A percentile compares a stretch with the other conserved stretches of the same genome.
These are phyloP conservation scores for Ormyrus rosae DNA, from an alignment of 2,888 invertebrate species.

Conservation along the genomic window DNA sequence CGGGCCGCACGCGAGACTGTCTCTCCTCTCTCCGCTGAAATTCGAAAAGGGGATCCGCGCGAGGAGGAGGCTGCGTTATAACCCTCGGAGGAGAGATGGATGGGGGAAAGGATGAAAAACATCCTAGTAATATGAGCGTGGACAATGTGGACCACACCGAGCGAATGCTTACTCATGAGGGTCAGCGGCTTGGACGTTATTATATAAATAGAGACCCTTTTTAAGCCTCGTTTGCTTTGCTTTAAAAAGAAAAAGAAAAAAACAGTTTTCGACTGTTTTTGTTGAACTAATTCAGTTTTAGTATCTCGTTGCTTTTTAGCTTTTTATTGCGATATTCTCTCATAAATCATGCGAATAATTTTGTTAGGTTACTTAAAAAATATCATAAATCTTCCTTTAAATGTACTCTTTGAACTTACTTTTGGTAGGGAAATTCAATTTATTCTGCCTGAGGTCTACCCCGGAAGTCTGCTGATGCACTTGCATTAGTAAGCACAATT, in stretches of 20 bases:
- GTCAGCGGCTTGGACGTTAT: not conserved
- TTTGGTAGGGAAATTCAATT: constrained; percentile 6
- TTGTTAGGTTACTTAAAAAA: too few relatives aligned
- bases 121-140: constrained; percentile 71
- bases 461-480: constrained; percentile 26
- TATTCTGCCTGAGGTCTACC: not conserved
- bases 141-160: constrained; percentile 72
- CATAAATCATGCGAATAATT: too few relatives aligned
- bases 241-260: too few relatives aligned
- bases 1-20: not conserved
- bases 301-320: too few relatives aligned
- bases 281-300: too few relatives aligned
- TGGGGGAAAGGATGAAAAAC: not conserved
- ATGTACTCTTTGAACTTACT: constrained; percentile 6
- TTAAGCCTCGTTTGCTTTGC: too few relatives aligned
- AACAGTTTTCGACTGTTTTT: too few relatives aligned
- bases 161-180: constrained; percentile 53
- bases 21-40: too few relatives aligned
- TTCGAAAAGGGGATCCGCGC: too few relatives aligned
- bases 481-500: constrained; percentile 19
- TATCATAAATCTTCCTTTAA: not conserved
- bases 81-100: not conserved
- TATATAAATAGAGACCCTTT: not conserved
- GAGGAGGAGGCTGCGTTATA: not conserved
- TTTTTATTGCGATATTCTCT: too few relatives aligned